phyloP scores from a whole-genome alignment of 2,888 invertebrate genomes.

The Fragum fragum region DNA sequence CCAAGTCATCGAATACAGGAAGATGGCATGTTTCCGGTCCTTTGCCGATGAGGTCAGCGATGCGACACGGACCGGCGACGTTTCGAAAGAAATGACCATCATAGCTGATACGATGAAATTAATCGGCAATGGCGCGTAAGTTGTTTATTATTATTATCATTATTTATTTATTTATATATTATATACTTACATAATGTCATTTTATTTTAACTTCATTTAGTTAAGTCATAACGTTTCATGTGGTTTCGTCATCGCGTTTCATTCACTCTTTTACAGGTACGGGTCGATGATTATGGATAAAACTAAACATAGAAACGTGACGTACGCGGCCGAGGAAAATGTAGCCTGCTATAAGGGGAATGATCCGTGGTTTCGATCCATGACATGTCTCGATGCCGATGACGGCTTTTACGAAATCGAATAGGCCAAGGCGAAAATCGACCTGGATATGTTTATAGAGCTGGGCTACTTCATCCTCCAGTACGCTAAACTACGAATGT shows the following conservation, averaged over 20 bases:
- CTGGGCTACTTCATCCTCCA: not conserved
- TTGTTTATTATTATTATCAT: no score
- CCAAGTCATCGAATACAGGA: conserved; percentile 46
- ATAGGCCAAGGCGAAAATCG: not conserved
- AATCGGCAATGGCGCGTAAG: conserved; percentile 55
- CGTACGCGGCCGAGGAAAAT: conserved; percentile 30
- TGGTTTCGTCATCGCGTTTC: no score
- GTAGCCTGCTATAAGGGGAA: not conserved
- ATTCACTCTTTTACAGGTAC: no score
- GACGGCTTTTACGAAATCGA: conserved; percentile 14
- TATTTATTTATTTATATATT: no score
- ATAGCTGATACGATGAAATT: conserved; percentile 59
- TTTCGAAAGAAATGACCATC: conserved; percentile 22
- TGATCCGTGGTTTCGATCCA: not conserved
- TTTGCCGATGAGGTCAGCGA: conserved; percentile 56
- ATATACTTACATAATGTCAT: no score
- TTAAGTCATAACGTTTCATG: no score
- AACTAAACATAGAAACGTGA: conserved; percentile 34
- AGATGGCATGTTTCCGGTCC: conserved; percentile 27
- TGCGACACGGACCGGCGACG: conserved; percentile 49
- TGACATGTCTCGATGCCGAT: not conserved
- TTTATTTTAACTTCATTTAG: no score
- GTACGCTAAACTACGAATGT: not conserved
- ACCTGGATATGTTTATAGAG: not conserved
- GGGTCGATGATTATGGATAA: no score